These are phyloP conservation scores for Oreochromis mossambicus DNA, from an alignment of 2,797 vertebrate species.

Conservation along the genomic window DNA sequence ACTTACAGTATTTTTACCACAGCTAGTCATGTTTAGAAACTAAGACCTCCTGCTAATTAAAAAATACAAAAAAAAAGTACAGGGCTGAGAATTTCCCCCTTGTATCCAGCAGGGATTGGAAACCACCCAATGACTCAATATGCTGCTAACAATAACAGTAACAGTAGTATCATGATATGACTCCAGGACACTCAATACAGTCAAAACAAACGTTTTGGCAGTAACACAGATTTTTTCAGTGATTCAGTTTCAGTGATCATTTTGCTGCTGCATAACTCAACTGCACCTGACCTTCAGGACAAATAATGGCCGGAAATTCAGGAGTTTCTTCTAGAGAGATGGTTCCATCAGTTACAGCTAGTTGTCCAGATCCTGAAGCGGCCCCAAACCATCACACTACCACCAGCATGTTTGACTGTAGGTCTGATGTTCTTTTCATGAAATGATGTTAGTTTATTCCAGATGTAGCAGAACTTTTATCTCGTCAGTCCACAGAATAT, in stretches of 20 bases:
- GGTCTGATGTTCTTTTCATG: neutral
- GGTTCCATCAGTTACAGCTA: neutral
- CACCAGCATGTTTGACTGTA: neutral
- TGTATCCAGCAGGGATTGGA: neutral
- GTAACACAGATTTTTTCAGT: neutral
- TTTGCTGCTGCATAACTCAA: neutral
- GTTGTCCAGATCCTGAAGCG: neutral
- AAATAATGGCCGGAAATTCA: neutral
- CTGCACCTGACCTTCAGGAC: neutral
- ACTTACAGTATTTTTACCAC: neutral
- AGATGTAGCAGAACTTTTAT: neutral
- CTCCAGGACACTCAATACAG: neutral
- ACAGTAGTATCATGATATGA: neutral
- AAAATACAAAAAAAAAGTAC: neutral
- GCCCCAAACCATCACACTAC: neutral
- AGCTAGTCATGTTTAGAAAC: neutral
- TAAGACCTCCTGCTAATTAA: neutral
- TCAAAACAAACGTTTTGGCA: neutral
- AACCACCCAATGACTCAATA: neutral
- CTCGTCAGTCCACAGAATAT: neutral
- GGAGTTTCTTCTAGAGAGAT: neutral
- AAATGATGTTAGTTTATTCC: neutral
- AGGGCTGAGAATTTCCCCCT: neutral
- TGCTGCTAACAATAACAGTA: neutral
- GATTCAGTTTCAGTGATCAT: neutral